Base-by-base conservation (phyloP, 2,888 invertebrate species). In the Andrena haemorrhoa region DNA sequence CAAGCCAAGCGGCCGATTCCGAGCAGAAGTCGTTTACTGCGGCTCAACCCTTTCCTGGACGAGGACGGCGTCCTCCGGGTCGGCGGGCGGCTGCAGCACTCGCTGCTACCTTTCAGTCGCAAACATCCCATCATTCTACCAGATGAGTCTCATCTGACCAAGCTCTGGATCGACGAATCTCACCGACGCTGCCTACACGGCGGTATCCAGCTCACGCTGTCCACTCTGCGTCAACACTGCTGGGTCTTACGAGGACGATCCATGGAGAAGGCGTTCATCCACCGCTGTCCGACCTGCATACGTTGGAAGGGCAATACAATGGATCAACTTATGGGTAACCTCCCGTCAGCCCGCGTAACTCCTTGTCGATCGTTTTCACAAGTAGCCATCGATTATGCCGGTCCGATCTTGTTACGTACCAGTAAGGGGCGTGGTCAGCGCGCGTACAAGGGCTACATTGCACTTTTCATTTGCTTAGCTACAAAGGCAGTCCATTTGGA, bases 1-100 rank as follows among this genome's bases (percentile, higher is more conserved):
- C 0, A 0, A 0, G 35, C 10, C 0, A 8, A 0, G 2, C 41
- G 41, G 0, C 41, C 41, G 0, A 2, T 61, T 0, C 0, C 23
- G 0, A 5, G 2, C 12, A 23, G 0, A 12, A 49, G 26, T 3
- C 31, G 33, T 0, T 10, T 61, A 0, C 16, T n/a, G 0, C n/a
- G 33, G 0, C 16, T 64, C 2, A 23, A 5, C 1, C 64, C 64
- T 1, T 7, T 64, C 26, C 2, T 64, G 2, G 64, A 64, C 16
- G 23, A 6, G 0, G 41, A 3, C 0, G 47, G 26, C 1, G 2
- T 29, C 0, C 41, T 64, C 0, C 41, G 64, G 2, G 35, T 61
- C 6, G 64, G 64, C 41, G 12, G 63, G 23, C 2, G 64, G 5
- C 41, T 47, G 3, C 29, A 29, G 16, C 12, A 23, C 0, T 3